These are phyloP conservation scores for Philopedon plagiatum DNA, from an alignment of 2,888 invertebrate genomes.

Conservation along the genomic window DNA sequence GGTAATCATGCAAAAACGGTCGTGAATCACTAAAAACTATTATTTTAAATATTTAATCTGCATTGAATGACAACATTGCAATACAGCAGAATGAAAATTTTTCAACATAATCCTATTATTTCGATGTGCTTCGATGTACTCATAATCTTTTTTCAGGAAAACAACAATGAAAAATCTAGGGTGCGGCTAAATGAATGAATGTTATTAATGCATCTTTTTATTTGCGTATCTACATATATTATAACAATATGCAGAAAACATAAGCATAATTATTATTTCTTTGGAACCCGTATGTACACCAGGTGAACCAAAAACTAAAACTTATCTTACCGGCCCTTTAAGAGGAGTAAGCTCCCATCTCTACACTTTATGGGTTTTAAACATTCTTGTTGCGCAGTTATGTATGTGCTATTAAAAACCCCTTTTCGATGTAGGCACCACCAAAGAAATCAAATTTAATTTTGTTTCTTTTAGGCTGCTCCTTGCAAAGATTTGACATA, in stretches of 20 bases:
- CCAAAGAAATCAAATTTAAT: too few relatives aligned
- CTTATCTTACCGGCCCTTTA: too few relatives aligned
- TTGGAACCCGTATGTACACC: neutral
- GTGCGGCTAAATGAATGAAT: neutral
- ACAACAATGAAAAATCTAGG: neutral
- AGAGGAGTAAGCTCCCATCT: too few relatives aligned
- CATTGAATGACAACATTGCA: conserved; percentile 1
- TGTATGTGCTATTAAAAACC: too few relatives aligned
- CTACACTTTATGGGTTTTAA: too few relatives aligned
- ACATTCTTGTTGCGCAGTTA: too few relatives aligned
- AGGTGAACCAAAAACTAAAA: too few relatives aligned
- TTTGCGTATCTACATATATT: neutral
- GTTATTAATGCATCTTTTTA: neutral
- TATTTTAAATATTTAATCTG: neutral
- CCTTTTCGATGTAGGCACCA: too few relatives aligned
- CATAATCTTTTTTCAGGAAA: neutral
- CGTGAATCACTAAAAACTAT: neutral
- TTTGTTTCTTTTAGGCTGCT: too few relatives aligned
- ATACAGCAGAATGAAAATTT: neutral
- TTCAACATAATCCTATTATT: neutral
- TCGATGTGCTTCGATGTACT: neutral
- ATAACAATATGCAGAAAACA: too few relatives aligned
- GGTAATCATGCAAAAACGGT: neutral
- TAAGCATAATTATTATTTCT: neutral
- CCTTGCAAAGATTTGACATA: too few relatives aligned